These are phyloP conservation scores for Toxonevra muliebris DNA, from an alignment of 2,888 invertebrate genomes.

Conservation along the genomic window DNA sequence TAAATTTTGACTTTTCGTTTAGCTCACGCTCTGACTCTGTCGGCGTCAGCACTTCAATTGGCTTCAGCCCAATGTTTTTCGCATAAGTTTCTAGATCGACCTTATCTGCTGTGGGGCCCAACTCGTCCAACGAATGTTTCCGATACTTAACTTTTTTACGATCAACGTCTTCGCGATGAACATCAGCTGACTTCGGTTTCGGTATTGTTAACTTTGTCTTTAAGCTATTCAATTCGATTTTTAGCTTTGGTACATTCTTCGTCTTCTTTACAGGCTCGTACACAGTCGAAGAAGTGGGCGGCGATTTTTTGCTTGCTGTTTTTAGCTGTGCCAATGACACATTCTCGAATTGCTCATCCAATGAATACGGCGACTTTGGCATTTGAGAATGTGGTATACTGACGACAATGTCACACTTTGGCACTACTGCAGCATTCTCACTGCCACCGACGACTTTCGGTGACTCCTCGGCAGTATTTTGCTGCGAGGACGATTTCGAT, in stretches of 20 bases:
- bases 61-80: conserved; percentile 62
- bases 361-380: conserved; percentile 48
- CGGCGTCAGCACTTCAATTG: conserved; percentile 51
- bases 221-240: conserved; percentile 59
- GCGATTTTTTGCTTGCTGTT: conserved; percentile 59
- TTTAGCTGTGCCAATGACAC: conserved; percentile 55
- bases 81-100: conserved; percentile 62
- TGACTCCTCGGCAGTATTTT: neutral
- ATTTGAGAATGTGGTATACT: conserved; percentile 62
- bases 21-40: conserved; percentile 36
- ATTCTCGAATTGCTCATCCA: conserved; percentile 57
- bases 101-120: conserved; percentile 42
- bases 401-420: conserved; percentile 59
- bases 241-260: conserved; percentile 59
- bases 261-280: conserved; percentile 6
- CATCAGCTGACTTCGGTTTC: conserved; percentile 56
- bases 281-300: conserved; percentile 28
- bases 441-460: conserved; percentile 11
- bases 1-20: conserved; percentile 45
- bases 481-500: conserved; percentile 30
- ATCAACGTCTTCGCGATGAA: conserved; percentile 43
- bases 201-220: conserved; percentile 55
- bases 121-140: conserved; percentile 52
- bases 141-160: conserved; percentile 43
- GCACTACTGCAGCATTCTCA: conserved; percentile 32